Percentiles rank a stretch among this genome's conserved stretches.
phyloP scores from a whole-genome alignment of 1,140 invertebrate genomes.

The Penaeus vannamei region DNA sequence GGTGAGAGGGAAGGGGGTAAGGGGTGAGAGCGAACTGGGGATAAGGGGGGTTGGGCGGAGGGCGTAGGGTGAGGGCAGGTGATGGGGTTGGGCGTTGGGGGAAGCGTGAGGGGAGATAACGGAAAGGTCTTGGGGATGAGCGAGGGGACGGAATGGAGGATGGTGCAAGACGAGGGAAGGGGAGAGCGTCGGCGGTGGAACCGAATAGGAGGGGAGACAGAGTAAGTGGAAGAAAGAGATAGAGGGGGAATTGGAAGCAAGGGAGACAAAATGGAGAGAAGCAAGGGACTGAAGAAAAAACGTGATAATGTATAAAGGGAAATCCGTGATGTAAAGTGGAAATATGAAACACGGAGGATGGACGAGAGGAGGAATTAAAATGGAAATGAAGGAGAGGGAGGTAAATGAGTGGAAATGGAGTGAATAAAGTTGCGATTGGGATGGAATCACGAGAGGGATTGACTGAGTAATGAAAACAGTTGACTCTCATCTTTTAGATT shows the following conservation, averaged over 20 bases:
- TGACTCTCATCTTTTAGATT: too few relatives aligned
- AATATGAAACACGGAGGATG: background rate
- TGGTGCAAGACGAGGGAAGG: background rate
- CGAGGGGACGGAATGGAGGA: background rate
- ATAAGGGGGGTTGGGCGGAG: background rate
- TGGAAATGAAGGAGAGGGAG: background rate
- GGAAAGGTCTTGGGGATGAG: background rate
- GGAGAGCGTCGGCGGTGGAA: background rate
- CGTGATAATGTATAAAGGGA: background rate
- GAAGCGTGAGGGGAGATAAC: background rate
- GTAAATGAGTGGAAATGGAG: too few relatives aligned
- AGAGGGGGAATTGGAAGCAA: background rate
- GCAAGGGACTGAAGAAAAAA: background rate
- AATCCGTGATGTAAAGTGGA: background rate
- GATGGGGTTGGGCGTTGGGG: background rate
- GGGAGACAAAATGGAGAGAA: background rate
- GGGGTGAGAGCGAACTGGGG: background rate
- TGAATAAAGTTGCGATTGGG: background rate
- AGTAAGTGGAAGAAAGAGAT: background rate
- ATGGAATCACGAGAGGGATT: background rate
- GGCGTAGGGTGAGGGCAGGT: background rate
- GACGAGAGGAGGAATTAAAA: background rate
- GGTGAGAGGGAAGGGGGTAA: background rate
- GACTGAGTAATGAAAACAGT: background rate
- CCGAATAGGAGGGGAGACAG: background rate